A percentile compares a stretch with the other conserved stretches of the same genome.
Conservation (phyloP, 1,140 invertebrate genomes). For the Hypsibius dujardini region DNA sequence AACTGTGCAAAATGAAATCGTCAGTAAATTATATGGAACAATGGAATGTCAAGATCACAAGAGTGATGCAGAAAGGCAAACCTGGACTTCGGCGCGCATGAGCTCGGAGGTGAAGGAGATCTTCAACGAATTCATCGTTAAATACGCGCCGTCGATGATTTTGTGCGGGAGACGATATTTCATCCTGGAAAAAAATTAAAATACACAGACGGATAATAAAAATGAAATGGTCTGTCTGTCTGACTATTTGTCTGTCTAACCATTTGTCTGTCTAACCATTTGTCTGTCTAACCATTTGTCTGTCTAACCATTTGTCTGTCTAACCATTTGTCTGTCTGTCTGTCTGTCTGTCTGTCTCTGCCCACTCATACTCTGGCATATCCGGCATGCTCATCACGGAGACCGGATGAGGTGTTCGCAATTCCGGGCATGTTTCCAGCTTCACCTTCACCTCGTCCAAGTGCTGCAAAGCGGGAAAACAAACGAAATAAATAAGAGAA, state of each 20-base stretch:
- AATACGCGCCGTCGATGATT: not conserved
- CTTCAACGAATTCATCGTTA: not conserved
- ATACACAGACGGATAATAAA: not conserved
- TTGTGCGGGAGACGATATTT: constrained; percentile 14
- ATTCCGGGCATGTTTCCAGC: constrained; percentile 5
- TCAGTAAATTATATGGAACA: not conserved
- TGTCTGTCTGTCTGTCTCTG: too few species aligned
- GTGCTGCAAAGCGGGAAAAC: not conserved
- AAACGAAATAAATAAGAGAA: too few species aligned
- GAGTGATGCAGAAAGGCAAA: too few species aligned
- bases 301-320: not conserved
- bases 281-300: not conserved
- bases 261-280: not conserved
- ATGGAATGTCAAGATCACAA: not conserved
- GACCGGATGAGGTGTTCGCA: not conserved
- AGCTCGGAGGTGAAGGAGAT: not conserved
- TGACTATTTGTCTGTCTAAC: not conserved
- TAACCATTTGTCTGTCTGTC: constrained; percentile 7
- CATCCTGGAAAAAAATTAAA: constrained; percentile 13
- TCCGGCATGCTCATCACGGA: not conserved
- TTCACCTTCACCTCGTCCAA: constrained; percentile 2
- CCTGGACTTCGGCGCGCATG: not conserved
- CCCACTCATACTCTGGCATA: constrained; percentile 8
- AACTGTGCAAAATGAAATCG: not conserved
- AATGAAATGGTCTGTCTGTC: not conserved